Evolutionary conservation across 2,113 vertebrate species (phyloP), one percentile per base, ranked within the genome.

Genomic region (Xiphias gladius): DNA sequence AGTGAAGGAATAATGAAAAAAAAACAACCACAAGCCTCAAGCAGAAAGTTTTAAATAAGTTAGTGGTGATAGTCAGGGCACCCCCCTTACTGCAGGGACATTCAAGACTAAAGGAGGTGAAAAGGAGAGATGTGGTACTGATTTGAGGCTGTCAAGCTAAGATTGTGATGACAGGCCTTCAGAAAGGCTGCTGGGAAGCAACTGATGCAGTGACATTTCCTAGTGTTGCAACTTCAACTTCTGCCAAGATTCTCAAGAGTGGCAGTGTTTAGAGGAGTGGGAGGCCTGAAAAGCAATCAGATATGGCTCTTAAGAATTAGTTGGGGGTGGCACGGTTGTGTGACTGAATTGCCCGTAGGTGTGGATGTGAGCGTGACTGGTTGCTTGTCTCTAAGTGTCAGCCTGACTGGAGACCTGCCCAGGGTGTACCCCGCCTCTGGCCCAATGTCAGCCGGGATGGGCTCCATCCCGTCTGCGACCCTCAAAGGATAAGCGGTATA

Each of bases 221-320:
- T 69, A 48, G 75, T 41, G 59, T 79, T 52, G 52, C 69, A 69
- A n/a, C 70, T 86, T 1, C 54, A 68, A 50, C 57, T 84, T 87
- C 73, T 66, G 89, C 85, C 79, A 71, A 71, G 76, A 69, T 59
- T 86, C 86, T 41, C 86, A 79, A 82, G 41, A 89, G 69, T 46
- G 48, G 20, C 46, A 39, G 37, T 61, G 50, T 89, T 85, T 24
- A 13, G 52, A 73, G 48, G 64, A 61, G 77, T 67, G 69, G 39
- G 69, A 77, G 71, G 77, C 63, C 43, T 46, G 62, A 52, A 57
- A 73, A 26, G 73, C 58, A 73, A 63, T 72, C 75, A 57, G 63
- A 79, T 62, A 22, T 10, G 39, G 41, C 43, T 79, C 43, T 79
- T 7, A 12, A 43, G 73, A 74, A 52, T 69, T 61, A 65, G 28